Conservation (phyloP, 1,140 invertebrate species). For the Philopotamus ludificatus region DNA sequence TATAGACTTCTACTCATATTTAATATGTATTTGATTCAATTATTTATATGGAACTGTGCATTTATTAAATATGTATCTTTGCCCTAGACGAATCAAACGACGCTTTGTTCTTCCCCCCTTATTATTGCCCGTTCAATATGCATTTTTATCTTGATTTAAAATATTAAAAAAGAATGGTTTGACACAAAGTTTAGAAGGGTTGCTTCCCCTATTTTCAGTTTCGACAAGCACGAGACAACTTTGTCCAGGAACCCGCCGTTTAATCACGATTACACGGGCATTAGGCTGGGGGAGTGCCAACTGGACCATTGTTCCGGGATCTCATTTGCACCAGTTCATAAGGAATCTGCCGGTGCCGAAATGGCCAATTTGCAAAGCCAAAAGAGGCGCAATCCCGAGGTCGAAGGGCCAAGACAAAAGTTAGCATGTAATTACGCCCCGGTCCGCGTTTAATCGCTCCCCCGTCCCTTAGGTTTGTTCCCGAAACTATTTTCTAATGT, state of each 20-base stretch:
- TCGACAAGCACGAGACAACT: background rate
- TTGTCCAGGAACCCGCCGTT: background rate
- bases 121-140: too few species aligned
- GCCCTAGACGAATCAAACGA: too few species aligned
- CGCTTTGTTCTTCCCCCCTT: too few species aligned
- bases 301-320: background rate
- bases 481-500: too few species aligned
- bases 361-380: conserved; percentile 4
- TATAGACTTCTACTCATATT: too few species aligned
- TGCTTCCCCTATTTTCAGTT: too few species aligned
- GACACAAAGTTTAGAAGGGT: too few species aligned
- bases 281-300: background rate
- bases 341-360: background rate
- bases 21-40: too few species aligned
- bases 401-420: conserved; percentile 8
- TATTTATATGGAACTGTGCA: too few species aligned
- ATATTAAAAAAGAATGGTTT: too few species aligned
- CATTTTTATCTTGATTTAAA: too few species aligned
- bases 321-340: background rate
- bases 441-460: conserved; percentile 11
- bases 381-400: background rate
- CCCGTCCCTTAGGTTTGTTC: background rate
- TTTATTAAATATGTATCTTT: too few species aligned
- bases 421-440: conserved; percentile 4
- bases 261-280: conserved; percentile 6